Base-by-base conservation (phyloP, 2,113 vertebrate genomes). In the Ameiurus melas region DNA sequence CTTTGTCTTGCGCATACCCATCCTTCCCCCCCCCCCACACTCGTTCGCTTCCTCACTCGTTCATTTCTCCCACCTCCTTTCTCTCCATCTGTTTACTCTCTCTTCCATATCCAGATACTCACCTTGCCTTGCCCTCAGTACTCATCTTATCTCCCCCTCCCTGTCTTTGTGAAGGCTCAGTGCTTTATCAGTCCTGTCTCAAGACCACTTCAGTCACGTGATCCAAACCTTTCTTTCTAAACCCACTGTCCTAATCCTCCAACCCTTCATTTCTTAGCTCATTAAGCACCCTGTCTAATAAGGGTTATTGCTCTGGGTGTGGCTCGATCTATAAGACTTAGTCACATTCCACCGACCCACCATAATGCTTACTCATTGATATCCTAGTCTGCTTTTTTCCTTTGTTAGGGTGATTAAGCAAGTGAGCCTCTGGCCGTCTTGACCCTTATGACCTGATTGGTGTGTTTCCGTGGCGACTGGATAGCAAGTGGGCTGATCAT, bases 371-470 rank as follows among this genome's bases (percentile, higher is more conserved):
- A 75, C 66, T 90, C 86, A 85, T 79, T 68, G 86, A 87, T 86
- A 82, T 90, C 87, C 89, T 83, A 58, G n/a, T 58, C 89, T 43
- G 84, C 43, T 88, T 81, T 16, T 55, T 62, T 66, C 58, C 62
- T 90, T 85, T 94, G 93, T 94, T 87, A 85, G 36, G 84, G 89
- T 89, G 92, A 94, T 93, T 95, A 95, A 94, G 94, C 90, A 94
- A 92, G 92, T 92, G 88, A 92, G 92, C 92, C 91, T 92, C 91
- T 92, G 92, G 93, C 90, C 51, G 10, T 78, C 43, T 89, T 93
- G 92, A 95, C 93, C 95, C 80, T 87, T 2, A 47, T 92, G 94
- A 94, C 93, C 94, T 93, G 93, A 93, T 93, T 94, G 89, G 90
- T 91, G 91, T 92, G 92, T 94, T 91, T 93, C 94, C 93, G 51